A percentile compares a stretch with the other conserved stretches of the same genome.
Conservation (phyloP, 2,113 vertebrate species). For the Uria aalge region DNA sequence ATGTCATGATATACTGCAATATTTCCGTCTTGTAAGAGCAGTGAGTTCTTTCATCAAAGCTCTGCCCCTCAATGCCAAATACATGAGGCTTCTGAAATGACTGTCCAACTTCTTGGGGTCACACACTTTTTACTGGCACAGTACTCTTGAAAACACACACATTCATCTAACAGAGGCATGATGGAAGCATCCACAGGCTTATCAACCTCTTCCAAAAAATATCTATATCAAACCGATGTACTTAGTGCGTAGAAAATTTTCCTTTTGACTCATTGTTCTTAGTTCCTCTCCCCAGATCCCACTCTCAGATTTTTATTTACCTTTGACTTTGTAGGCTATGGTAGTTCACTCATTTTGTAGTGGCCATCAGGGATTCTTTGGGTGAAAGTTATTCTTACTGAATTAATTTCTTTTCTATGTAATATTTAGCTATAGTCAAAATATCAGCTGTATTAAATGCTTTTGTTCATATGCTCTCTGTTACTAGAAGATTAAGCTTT, state of each 20-base stretch:
- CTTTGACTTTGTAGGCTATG: background rate
- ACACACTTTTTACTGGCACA: background rate
- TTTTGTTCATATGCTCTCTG: background rate
- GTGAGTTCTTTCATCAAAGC: background rate
- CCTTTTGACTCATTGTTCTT: background rate
- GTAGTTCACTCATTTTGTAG: background rate
- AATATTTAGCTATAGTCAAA: background rate
- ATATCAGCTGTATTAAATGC: background rate
- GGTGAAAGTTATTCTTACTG: background rate
- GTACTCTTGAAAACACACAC: background rate
- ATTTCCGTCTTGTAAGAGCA: background rate
- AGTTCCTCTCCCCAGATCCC: background rate
- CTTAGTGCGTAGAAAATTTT: background rate
- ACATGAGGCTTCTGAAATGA: background rate
- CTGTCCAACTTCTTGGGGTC: background rate
- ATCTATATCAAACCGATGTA: background rate
- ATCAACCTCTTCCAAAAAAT: background rate
- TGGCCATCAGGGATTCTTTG: background rate
- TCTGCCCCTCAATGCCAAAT: background rate
- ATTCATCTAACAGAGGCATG: background rate
- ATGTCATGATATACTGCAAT: background rate
- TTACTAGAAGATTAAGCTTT: background rate
- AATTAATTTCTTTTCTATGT: background rate
- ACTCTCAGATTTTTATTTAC: background rate
- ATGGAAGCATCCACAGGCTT: background rate